phyloP scores from a whole-genome alignment of 2,888 invertebrate genomes.

The Dicranocentrus wangi region DNA sequence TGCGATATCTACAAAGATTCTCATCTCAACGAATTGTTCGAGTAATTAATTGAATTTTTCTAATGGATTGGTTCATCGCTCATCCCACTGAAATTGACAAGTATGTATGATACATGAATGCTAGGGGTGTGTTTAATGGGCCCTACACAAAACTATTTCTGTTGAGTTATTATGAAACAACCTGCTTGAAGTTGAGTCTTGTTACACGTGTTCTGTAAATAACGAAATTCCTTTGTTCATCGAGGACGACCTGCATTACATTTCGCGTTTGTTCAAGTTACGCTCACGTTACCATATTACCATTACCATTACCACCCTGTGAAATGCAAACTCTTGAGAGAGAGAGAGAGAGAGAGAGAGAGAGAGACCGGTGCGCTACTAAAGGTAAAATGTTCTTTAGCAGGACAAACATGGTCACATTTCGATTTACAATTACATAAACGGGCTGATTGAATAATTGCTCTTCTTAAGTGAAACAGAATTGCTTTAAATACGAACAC shows the following conservation, averaged over 20 bases:
- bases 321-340: too few relatives aligned
- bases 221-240: slow-evolving; percentile 21
- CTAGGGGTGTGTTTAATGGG: slow-evolving; percentile 44
- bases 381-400: too few relatives aligned
- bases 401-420: slow-evolving; percentile 47
- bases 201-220: slow-evolving; percentile 3
- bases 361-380: too few relatives aligned
- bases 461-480: slow-evolving; percentile 31
- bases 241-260: slow-evolving; percentile 13
- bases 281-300: too few relatives aligned
- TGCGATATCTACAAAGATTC: too few relatives aligned
- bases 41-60: slow-evolving; percentile 57
- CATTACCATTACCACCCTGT: too few relatives aligned
- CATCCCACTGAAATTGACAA: slow-evolving; percentile 58
- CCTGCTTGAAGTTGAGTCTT: too few relatives aligned
- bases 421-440: slow-evolving; percentile 46
- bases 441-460: slow-evolving; percentile 55
- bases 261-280: not conserved
- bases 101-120: slow-evolving; percentile 49
- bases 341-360: too few relatives aligned
- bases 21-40: too few relatives aligned
- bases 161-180: slow-evolving; percentile 34
- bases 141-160: not conserved
- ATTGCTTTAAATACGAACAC: slow-evolving; percentile 13
- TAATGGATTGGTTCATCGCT: slow-evolving; percentile 26